Base-by-base conservation (phyloP, 1,140 invertebrate genomes). In the Chrysomallon squamiferum region DNA sequence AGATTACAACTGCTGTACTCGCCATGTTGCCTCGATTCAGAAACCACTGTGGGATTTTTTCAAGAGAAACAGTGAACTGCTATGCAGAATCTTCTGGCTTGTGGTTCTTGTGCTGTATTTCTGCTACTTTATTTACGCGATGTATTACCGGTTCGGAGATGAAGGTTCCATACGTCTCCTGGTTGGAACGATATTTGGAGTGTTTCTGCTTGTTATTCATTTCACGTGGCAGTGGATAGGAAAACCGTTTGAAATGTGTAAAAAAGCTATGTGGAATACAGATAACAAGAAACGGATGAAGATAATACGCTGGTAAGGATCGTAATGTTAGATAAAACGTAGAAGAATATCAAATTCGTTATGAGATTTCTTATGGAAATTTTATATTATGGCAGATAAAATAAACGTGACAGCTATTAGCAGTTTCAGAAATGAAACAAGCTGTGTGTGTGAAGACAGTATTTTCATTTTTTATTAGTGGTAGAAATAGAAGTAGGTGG, bases 141-240 rank as follows among this genome's bases (percentile, higher is more conserved):
- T 76, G 65, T 59, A 61, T 18, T 68, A 65, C 58, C 54, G 65
- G n/a, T 73, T 81, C 68, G 79, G 78, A 27, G 76, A 80, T 54
- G 78, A 80, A 41, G 74, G 71, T 35, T 78, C 76, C 2, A 64
- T 77, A 22, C 68, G 78, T 9, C 67, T 81, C 20, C 59, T 81
- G 11, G 72, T 68, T 5, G 61, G 71, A 18, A 76, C 79, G 0
- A 50, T 74, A 30, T 43, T 79, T 47, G 64, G 57, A 25, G 65
- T 73, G 1, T 7, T 72, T 1, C 41, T 71, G 0, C 6, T 68
- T 11, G 32, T 59, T 15, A 11, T 60, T 22, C 33, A 63, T 22
- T 65, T 71, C 11, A 18, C 25, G 20, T 25, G 62, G 35, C 5
- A 35, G 7, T 52, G 32, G n/a, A 41, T 56, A 7, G 30, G 18